phyloP scores from a whole-genome alignment of 2,888 invertebrate genomes.

The Amblyteles armatorius region DNA sequence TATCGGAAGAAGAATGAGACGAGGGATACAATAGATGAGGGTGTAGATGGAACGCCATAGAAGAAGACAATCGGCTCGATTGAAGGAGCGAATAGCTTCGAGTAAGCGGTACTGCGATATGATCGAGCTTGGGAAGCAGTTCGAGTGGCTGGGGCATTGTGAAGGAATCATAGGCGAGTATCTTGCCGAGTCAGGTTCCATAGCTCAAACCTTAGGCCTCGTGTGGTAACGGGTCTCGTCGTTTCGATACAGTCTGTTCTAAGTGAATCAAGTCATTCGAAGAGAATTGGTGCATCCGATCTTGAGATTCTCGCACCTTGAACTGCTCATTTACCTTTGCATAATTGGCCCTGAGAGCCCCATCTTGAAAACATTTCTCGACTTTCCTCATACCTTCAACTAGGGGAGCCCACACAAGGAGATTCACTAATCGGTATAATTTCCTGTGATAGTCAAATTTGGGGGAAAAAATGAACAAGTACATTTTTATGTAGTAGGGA shows the following conservation, averaged over 20 bases:
- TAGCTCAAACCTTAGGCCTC: background rate
- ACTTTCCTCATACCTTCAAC: constrained; percentile 70
- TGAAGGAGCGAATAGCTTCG: constrained; percentile 40
- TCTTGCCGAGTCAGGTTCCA: constrained; percentile 48
- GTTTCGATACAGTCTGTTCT: constrained; percentile 62
- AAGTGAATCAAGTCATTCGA: constrained; percentile 74
- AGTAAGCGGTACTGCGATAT: constrained; percentile 49
- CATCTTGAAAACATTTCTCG: constrained; percentile 66
- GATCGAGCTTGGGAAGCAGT: constrained; percentile 59
- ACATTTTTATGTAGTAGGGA: background rate
- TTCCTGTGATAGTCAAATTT: background rate
- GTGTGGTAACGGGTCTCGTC: constrained; percentile 24
- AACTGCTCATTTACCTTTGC: constrained; percentile 63
- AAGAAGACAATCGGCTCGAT: constrained; percentile 53
- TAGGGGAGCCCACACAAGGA: background rate
- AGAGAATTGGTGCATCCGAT: constrained; percentile 62
- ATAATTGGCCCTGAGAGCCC: constrained; percentile 62
- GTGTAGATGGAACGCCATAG: constrained; percentile 34
- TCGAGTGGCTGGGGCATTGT: constrained; percentile 42
- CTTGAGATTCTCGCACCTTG: constrained; percentile 51
- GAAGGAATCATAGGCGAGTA: constrained; percentile 34
- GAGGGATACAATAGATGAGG: constrained; percentile 17
- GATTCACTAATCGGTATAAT: background rate
- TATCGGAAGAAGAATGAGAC: constrained; percentile 17
- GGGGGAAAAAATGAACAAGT: background rate